phyloP scores from a whole-genome alignment of 2,797 vertebrate genomes.

The Cirrhinus mrigala region DNA sequence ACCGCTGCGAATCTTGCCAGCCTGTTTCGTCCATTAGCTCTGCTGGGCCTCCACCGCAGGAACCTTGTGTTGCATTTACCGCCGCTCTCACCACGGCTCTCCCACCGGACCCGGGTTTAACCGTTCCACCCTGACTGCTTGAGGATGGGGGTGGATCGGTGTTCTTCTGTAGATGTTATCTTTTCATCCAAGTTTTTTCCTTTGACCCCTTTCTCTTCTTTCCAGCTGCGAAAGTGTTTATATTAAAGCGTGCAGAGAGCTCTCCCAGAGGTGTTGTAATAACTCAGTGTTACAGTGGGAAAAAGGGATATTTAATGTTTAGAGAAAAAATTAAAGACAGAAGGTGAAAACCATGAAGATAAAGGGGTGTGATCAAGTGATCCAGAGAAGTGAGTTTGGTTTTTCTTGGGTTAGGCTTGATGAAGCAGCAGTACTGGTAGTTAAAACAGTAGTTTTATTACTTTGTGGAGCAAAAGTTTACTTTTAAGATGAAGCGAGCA shows the following conservation, averaged over 20 bases:
- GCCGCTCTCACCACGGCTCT: conserved; percentile 47
- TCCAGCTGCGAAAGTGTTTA: conserved; percentile 70
- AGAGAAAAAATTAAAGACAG: conserved; percentile 58
- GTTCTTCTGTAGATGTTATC: conserved; percentile 60
- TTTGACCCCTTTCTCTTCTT: conserved; percentile 48
- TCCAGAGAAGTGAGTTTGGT: conserved; percentile 53
- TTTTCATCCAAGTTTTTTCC: conserved; percentile 56
- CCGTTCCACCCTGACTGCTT: conserved; percentile 52
- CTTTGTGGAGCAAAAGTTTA: conserved; percentile 28
- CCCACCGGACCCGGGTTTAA: conserved; percentile 41
- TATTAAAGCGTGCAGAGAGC: conserved; percentile 64
- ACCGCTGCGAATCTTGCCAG: conserved; percentile 55
- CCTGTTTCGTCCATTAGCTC: conserved; percentile 51
- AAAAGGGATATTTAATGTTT: conserved; percentile 58
- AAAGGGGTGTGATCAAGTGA: conserved; percentile 55
- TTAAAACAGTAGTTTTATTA: conserved; percentile 49
- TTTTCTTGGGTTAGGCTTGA: conserved; percentile 59
- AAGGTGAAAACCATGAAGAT: conserved; percentile 52
- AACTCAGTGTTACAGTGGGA: conserved; percentile 56
- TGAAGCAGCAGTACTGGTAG: conserved; percentile 43
- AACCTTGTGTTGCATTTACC: conserved; percentile 37
- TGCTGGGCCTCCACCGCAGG: conserved; percentile 34
- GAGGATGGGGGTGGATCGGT: not conserved
- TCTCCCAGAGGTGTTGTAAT: conserved; percentile 64
- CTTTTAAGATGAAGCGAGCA: conserved; percentile 39